Evolutionary conservation across 1,140 invertebrate genomes (phyloP).

Genomic region (Whitmania pigra): DNA sequence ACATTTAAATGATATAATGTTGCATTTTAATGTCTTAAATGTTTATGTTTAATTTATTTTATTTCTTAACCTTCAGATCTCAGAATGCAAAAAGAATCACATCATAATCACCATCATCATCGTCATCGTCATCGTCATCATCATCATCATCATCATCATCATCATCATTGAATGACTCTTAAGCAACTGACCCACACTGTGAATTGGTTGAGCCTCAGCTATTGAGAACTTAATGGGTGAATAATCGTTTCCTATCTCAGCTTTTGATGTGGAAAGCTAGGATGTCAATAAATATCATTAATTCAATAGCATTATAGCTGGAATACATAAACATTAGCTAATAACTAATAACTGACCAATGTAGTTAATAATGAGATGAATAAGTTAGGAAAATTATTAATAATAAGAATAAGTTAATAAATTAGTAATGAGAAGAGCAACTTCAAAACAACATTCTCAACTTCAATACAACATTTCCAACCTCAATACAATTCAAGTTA

Average conservation of each 20-base stretch:
- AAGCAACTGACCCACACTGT: neutral
- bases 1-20: no score
- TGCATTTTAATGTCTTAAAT: no score
- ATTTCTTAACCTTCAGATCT: no score
- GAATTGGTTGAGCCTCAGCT: neutral
- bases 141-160: neutral
- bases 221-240: neutral
- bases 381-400: no score
- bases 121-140: neutral
- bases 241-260: neutral
- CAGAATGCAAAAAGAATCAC: neutral
- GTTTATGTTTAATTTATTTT: no score
- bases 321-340: no score
- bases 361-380: no score
- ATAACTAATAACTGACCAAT: no score
- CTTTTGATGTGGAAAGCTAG: neutral
- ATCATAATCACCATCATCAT: neutral
- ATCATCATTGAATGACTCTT: neutral
- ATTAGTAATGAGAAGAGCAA: constrained; percentile 32
- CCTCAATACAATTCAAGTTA: no score
- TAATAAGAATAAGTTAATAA: neutral
- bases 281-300: neutral
- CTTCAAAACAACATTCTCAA: constrained; percentile 41
- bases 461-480: no score
- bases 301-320: no score